These are phyloP conservation scores for Toxotes chatareus DNA, from an alignment of 2,113 vertebrate species.

Conservation along the genomic window DNA sequence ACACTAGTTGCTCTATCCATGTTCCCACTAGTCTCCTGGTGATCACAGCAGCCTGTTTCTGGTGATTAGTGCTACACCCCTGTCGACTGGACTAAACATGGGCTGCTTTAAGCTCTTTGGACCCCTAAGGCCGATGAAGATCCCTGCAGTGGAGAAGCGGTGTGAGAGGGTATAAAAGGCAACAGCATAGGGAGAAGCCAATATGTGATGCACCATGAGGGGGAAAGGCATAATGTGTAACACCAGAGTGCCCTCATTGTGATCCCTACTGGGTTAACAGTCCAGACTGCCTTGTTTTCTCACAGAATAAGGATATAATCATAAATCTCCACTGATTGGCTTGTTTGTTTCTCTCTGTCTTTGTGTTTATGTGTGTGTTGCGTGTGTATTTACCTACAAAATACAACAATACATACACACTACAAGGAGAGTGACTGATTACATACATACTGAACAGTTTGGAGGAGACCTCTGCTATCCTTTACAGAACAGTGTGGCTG, in stretches of 20 bases:
- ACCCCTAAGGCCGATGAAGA: constrained; percentile 57
- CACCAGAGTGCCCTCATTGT: constrained; percentile 49
- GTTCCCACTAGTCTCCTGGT: constrained; percentile 48
- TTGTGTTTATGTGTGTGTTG: not conserved
- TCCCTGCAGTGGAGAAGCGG: constrained; percentile 55
- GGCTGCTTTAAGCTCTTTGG: constrained; percentile 58
- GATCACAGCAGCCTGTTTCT: constrained; percentile 63
- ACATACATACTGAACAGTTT: not conserved
- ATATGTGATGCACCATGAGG: constrained; percentile 37
- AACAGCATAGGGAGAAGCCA: constrained; percentile 47
- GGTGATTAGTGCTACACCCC: constrained; percentile 67
- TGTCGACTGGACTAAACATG: constrained; percentile 65
- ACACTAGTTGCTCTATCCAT: constrained; percentile 31
- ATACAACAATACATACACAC: not conserved
- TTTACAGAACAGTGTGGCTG: not conserved
- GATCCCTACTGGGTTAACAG: constrained; percentile 51
- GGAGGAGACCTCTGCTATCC: not conserved
- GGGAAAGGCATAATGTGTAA: constrained; percentile 24
- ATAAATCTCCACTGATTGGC: constrained; percentile 52
- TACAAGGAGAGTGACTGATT: not conserved
- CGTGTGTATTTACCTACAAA: constrained; percentile 20
- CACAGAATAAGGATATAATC: constrained; percentile 21
- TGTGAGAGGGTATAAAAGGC: constrained; percentile 49
- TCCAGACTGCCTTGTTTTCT: constrained; percentile 21
- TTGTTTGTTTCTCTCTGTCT: constrained; percentile 24